phyloP scores from a whole-genome alignment of 1,140 invertebrate species.

The Sweltsa coloradensis region DNA sequence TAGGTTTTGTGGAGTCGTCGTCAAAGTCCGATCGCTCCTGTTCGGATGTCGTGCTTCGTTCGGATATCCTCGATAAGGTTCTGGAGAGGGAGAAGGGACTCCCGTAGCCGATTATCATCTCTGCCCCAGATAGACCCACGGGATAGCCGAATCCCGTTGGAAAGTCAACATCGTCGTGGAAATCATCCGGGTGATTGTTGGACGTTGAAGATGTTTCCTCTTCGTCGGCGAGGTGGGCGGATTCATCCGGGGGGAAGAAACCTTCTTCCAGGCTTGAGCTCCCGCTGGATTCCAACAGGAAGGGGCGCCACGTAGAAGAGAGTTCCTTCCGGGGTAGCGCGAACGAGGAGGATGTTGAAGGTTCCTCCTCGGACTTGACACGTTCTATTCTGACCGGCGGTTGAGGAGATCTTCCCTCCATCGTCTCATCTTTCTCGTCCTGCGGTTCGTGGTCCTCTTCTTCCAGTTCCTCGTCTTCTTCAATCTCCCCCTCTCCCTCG shows the following conservation, averaged over 20 bases:
- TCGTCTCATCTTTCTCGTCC: background rate
- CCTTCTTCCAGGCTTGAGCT: slow-evolving; percentile 70
- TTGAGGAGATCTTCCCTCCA: background rate
- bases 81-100: slow-evolving; percentile 51
- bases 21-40: slow-evolving; percentile 62
- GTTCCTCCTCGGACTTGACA: slow-evolving; percentile 10
- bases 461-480: background rate
- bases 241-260: slow-evolving; percentile 61
- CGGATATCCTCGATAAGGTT: slow-evolving; percentile 73
- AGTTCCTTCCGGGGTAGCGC: slow-evolving; percentile 5
- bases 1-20: slow-evolving; percentile 66
- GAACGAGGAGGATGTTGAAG: slow-evolving; percentile 8
- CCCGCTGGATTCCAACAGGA: slow-evolving; percentile 61
- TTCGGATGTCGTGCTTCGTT: slow-evolving; percentile 75
- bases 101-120: slow-evolving; percentile 47
- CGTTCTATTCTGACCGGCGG: slow-evolving; percentile 1
- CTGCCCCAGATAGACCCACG: slow-evolving; percentile 32
- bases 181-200: slow-evolving; percentile 44
- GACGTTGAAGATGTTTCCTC: slow-evolving; percentile 39
- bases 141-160: slow-evolving; percentile 57
- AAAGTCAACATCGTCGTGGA: slow-evolving; percentile 61
- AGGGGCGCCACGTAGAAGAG: slow-evolving; percentile 59
- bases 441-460: background rate
- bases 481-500: background rate
- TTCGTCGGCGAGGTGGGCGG: slow-evolving; percentile 30